Base-by-base conservation (phyloP, 2,888 invertebrate genomes). In the Lasioglossum leucozonium region DNA sequence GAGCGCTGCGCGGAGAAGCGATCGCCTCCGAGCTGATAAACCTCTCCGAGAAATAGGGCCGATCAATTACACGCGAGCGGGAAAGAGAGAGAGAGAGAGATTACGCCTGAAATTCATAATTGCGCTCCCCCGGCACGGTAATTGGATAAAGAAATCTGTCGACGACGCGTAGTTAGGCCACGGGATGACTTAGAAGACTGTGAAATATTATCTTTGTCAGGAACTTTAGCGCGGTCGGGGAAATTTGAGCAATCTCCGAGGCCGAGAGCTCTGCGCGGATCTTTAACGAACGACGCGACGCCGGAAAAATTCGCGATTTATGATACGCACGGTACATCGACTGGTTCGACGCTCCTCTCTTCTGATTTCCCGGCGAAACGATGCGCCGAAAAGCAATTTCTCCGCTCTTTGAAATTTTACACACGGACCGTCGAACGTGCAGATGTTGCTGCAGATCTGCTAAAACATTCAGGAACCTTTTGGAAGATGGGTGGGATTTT, bases 41-140 rank as follows among this genome's bases (percentile, higher is more conserved):
- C 51, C 30, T 13, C n/a, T 11, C 55, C 47, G 8, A 11, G 76
- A 67, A 69, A 42, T 79, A 79, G 47, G 34, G 11, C 30, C n/a
- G 77, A 67, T 65, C 58, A 78, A 77, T 77, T 40, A 75, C 55
- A 55, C 55, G 55, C 55, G n/a, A n/a, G 55, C 55, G 11, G n/a
- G n/a, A n/a, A 10, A 55, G 51, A 51, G 51, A 11, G 55, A 55
- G 51, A 55, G 55, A 30, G 44, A 26, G 65, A 37, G 47, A 76
- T 82, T 58, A 34, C 18, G 67, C n/a, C n/a, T 11, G 77, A 62
- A 26, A 82, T 71, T 51, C 55, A 62, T 74, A 65, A 78, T 65
- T 16, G 37, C 42, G 74, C 37, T 44, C 44, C 51, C 26, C 67
- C 13, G 30, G 62, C 30, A 30, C 62, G 67, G 34, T 26, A 18